Evolutionary conservation across 2,113 vertebrate species (phyloP).

Genomic region (Cercocebus atys): DNA sequence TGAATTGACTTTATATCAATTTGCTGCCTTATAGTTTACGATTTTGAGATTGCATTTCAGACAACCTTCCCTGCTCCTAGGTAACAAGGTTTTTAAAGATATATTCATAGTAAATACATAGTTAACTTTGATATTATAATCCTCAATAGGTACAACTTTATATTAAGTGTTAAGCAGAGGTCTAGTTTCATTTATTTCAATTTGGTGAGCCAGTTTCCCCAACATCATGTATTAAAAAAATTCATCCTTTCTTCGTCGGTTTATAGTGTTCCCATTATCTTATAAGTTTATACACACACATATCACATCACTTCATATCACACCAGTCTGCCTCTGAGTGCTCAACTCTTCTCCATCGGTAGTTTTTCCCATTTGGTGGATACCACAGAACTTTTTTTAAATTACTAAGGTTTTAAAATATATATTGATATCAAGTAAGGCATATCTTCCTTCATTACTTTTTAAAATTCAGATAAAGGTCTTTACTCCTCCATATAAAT

Average conservation of each 20-base stretch:
- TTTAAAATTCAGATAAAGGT: background rate
- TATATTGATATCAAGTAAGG: background rate
- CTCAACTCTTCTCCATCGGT: background rate
- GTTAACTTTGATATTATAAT: background rate
- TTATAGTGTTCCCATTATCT: background rate
- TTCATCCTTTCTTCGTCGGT: background rate
- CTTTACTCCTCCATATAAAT: background rate
- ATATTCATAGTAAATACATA: conserved; percentile 7
- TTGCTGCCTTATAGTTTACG: background rate
- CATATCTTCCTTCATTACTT: background rate
- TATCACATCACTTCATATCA: background rate
- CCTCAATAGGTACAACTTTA: background rate
- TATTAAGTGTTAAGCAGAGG: background rate
- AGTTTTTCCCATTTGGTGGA: background rate
- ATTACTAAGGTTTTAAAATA: background rate
- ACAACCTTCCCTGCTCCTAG: background rate
- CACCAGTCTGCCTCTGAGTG: background rate
- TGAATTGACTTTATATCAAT: background rate
- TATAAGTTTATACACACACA: background rate
- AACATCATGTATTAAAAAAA: background rate
- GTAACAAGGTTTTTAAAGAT: background rate
- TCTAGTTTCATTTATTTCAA: conserved; percentile 10
- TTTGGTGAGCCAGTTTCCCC: background rate
- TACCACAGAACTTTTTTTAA: background rate
- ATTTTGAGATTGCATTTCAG: background rate